Evolutionary conservation across 1,140 invertebrate genomes (phyloP), one percentile per base, ranked within the genome.

Genomic region (Lepidurus packardi): DNA sequence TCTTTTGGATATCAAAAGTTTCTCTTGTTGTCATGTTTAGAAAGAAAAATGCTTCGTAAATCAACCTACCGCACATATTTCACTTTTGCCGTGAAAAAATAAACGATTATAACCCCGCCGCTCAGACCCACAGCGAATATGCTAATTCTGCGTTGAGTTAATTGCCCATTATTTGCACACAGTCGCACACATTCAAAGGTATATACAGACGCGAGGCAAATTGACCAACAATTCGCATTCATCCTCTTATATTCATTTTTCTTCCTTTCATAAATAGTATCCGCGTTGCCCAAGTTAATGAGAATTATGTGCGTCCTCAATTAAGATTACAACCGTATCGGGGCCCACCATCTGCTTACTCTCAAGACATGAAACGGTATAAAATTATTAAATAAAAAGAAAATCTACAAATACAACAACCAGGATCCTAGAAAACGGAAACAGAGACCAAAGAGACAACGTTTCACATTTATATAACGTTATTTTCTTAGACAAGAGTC

Each of bases 21-120:
- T 65, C 53, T 65, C 53, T 65, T 65, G 53, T 65, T 65, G 53
- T 65, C 13, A 21, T 13, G 21, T 21, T 65, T 9, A 21, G 16
- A 65, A 65, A 65, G 21, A 47, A 47, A 47, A 47, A 65, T 1
- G 53, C 7, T 21, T 65, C 53, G 53, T 65, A 65, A 65, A 65
- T 65, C 53, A 65, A 65, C 53, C 53, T 65, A n/a, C 53, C 8
- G 53, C 53, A 7, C 53, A n/a, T 65, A 65, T 65, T 65, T 65
- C 53, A 65, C 53, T 65, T 65, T 34, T 65, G 21, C 9, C 53
- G 21, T 21, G 53, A 65, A 65, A 34, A 65, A 65, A 65, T 65
- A 21, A 65, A 65, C 53, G 53, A 0, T 65, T 65, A 65, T 16
- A 21, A 65, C 7, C 53, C 53, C 53, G 53, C 21, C 53, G 53